Evolutionary conservation across 1,140 invertebrate genomes (phyloP), one percentile per base, ranked within the genome.

Genomic region (Drosophila seguyi): DNA sequence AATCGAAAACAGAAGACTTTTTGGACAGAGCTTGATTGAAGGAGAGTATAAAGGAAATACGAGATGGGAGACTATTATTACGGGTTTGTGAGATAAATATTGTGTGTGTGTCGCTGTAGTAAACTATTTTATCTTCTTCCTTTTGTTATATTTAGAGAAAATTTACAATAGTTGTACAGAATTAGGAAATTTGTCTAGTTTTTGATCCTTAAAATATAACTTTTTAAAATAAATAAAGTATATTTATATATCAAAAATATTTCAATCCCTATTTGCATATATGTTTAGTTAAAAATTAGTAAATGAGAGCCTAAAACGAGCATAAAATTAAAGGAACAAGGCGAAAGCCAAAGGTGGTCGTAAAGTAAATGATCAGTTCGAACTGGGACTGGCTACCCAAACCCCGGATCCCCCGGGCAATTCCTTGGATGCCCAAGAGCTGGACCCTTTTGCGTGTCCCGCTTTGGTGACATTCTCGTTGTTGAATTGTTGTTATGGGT

Each of bases 391-490:
- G 67, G 45, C 11, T 29, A 25, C 29, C 7, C 58, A 7, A 10
- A 4, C 45, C 58, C 44, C 10, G 25, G 27, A 4, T 20, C 6
- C 34, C n/a, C 60, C 10, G n/a, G 13, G 22, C 45, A 31, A 5
- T 4, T 8, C 27, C 29, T 36, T 10, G 25, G 34, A 20, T 67
- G 36, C 11, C 53, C 42, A 6, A 48, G 34, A 48, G 58, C 52
- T 73, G 66, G 47, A 50, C 56, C 65, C 76, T 81, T 68, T 62
- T 86, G 79, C 83, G 59, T 86, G 84, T 79, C 75, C 75, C 68
- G 75, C 77, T 81, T 88, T 87, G 84, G 84, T 87, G 84, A 87
- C 84, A 87, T 88, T 87, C 84, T 74, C 56, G 76, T 48, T 75
- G 72, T 74, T 87, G 73, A 87, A 67, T 87, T 87, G 84, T 87